Percentiles rank a stretch among this genome's conserved stretches.
Conservation (phyloP, 1,140 invertebrate genomes). For the Chironomus striatipennis region DNA sequence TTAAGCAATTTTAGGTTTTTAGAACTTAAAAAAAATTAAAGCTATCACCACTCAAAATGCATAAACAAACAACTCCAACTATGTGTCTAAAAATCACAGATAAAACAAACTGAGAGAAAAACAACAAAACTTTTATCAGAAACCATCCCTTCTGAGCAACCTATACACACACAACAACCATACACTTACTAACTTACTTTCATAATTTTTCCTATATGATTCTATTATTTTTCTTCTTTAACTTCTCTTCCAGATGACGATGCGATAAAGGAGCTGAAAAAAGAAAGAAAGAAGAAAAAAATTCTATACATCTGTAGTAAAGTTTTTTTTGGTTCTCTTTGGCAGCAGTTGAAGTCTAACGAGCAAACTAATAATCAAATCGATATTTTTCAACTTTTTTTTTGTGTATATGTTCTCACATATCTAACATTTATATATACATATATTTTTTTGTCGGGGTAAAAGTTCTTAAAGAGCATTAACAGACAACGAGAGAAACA, state of each 20-base stretch:
- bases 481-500: not conserved
- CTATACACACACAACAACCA: too few species aligned
- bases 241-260: conserved; percentile 18
- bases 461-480: not conserved
- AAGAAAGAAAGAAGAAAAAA: not conserved
- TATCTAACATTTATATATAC: too few species aligned
- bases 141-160: too few species aligned
- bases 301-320: not conserved
- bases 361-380: conserved; percentile 24
- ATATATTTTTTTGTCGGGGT: too few species aligned
- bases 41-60: not conserved
- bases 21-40: too few species aligned
- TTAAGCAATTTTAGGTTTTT: too few species aligned
- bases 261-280: not conserved
- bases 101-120: too few species aligned
- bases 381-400: conserved; percentile 22
- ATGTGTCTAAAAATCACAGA: too few species aligned
- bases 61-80: too few species aligned
- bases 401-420: not conserved
- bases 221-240: not conserved
- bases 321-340: not conserved
- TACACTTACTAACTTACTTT: not conserved
- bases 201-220: not conserved
- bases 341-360: not conserved
- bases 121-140: too few species aligned